Conservation (phyloP, 1,140 invertebrate species). For the Argopecten irradians region DNA sequence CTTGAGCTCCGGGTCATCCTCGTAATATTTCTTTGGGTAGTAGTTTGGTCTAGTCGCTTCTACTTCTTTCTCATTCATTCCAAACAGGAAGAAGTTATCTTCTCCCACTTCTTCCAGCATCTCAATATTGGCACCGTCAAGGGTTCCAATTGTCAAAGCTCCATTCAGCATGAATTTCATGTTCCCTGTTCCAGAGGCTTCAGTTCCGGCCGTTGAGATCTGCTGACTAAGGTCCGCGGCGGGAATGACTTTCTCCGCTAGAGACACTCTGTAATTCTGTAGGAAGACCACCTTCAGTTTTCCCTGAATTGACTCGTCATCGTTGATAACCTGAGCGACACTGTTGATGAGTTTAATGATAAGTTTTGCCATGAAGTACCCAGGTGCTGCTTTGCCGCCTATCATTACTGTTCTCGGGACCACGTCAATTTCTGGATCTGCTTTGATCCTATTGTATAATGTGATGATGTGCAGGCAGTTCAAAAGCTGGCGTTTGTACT, state of each 20-base stretch:
- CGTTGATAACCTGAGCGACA: constrained; percentile 93
- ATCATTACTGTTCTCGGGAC: constrained; percentile 98
- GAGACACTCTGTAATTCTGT: constrained; percentile 97
- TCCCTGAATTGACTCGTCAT: constrained; percentile 96
- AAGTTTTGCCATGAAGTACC: constrained; percentile 95
- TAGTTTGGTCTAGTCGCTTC: constrained; percentile 87
- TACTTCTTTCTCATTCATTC: constrained; percentile 95
- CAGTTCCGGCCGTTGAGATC: constrained; percentile 97
- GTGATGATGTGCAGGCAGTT: constrained; percentile 98
- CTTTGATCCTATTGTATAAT: constrained; percentile 97
- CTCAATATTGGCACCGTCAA: constrained; percentile 99
- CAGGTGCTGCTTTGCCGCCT: constrained; percentile 98
- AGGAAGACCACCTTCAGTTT: constrained; percentile 95
- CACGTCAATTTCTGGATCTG: constrained; percentile 86
- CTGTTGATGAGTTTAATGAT: constrained; percentile 97
- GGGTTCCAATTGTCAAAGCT: constrained; percentile 96
- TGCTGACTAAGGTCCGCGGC: constrained; percentile 99
- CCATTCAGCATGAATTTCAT: constrained; percentile 98
- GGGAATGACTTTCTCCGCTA: constrained; percentile 98
- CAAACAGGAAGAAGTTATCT: constrained; percentile 99
- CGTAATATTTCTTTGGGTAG: constrained; percentile 94
- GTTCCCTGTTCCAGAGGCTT: constrained; percentile 95
- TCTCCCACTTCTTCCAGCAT: constrained; percentile 98
- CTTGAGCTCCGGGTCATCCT: constrained; percentile 90
- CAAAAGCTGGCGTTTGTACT: constrained; percentile 98